These are phyloP conservation scores for Sinocyclocheilus anophthalmus DNA, from an alignment of 2,113 vertebrate species.

Conservation along the genomic window DNA sequence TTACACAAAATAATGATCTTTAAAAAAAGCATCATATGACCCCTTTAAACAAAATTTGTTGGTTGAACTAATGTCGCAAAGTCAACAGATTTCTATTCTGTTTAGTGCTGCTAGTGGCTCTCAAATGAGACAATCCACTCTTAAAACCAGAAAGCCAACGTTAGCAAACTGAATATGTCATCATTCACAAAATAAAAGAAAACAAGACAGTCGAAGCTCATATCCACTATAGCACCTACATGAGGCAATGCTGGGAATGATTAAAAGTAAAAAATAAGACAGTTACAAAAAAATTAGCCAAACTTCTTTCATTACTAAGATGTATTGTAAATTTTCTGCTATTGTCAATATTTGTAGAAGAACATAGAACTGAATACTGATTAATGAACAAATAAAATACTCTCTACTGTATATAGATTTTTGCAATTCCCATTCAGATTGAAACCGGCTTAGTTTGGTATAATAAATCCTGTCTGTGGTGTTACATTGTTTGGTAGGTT, in stretches of 20 bases:
- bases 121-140: not conserved
- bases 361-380: not conserved
- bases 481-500: not conserved
- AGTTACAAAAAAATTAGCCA: not conserved
- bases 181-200: not conserved
- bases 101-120: not conserved
- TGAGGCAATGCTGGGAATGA: no score
- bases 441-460: not conserved
- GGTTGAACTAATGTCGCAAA: not conserved
- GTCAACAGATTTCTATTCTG: not conserved
- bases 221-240: not conserved
- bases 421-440: not conserved
- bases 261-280: not conserved
- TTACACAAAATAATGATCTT: no score
- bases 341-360: no score
- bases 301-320: no score
- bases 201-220: not conserved
- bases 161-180: not conserved
- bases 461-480: not conserved
- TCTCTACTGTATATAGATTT: not conserved
- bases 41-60: not conserved
- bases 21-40: no score
- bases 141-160: not conserved
- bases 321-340: no score
- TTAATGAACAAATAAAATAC: not conserved